These are phyloP conservation scores for Heteromyza rotundicornis DNA, from an alignment of 2,888 invertebrate species.

Conservation along the genomic window DNA sequence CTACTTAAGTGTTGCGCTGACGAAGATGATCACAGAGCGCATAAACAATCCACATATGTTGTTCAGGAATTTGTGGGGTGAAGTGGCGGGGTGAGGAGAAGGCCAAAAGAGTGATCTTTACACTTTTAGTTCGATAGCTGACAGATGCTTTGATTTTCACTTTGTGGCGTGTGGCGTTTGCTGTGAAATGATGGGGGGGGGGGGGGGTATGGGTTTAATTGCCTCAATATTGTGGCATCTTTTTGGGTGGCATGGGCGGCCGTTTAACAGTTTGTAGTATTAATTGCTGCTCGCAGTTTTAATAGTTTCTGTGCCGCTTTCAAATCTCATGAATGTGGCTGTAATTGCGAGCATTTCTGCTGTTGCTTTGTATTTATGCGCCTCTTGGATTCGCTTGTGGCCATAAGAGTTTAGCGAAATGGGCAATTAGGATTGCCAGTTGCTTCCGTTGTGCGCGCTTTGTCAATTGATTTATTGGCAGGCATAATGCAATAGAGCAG, in stretches of 20 bases:
- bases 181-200: not conserved
- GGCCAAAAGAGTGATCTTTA: not conserved
- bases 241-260: slow-evolving; percentile 23
- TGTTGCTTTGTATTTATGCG: not conserved
- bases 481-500: too few species aligned
- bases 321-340: not conserved
- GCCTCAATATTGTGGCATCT: not conserved
- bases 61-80: not conserved
- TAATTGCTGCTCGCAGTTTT: slow-evolving; percentile 40
- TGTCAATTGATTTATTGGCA: slow-evolving; percentile 48
- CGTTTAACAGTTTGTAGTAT: slow-evolving; percentile 52
- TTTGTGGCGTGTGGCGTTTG: not conserved
- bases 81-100: not conserved
- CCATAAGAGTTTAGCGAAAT: slow-evolving; percentile 27
- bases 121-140: not conserved
- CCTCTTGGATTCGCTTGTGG: not conserved
- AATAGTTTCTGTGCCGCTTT: not conserved
- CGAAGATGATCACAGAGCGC: slow-evolving; percentile 4
- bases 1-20: slow-evolving; percentile 6
- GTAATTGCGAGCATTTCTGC: not conserved
- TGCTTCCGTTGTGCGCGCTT: slow-evolving; percentile 54
- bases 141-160: not conserved
- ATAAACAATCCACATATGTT: not conserved
- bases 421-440: slow-evolving; percentile 51
- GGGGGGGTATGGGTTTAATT: not conserved